Base-by-base conservation (phyloP, 2,113 vertebrate genomes). In the Chiloscyllium plagiosum region DNA sequence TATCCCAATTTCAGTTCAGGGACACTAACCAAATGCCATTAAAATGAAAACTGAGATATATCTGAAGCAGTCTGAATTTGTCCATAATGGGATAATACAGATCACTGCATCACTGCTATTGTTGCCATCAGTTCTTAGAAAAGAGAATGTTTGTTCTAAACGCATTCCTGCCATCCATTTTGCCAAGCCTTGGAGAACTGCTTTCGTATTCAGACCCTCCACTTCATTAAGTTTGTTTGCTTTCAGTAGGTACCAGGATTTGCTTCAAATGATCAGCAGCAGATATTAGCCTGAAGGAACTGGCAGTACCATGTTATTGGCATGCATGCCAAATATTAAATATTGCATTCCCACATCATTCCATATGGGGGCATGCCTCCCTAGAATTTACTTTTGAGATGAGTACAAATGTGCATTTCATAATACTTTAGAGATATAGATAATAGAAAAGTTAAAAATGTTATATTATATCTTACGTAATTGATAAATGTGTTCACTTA, bases 361-460 rank as follows among this genome's bases (percentile, higher is more conserved):
- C 89, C 89, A 93, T 93, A 66, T 66, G 89, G 61, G 89, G 89
- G 89, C 89, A 92, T 92, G 89, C n/a, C 66, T n/a, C 89, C 61
- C 89, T 19, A 93, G 89, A 93, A 93, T 66, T 93, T 66, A 93
- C 33, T 37, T n/a, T 90, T 65, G 76, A 52, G 15, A 90, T 4
- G 15, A 22, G 20, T 15, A 17, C 26, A 90, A 90, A 90, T 37
- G 19, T 83, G 37, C 80, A 17, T 37, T n/a, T 83, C n/a, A 4
- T 20, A 83, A 19, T 66, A 66, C n/a, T 66, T 93, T n/a, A 42
- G 65, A 37, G 19, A n/a, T 37, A 1, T 17, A 68, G 56, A 65
- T 93, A 68, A 66, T 37, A 15, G 61, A n/a, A 68, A 37, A 66
- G n/a, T 20, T 19, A 22, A 61, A n/a, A 66, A 93, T n/a, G 37